Conservation (phyloP, 2,113 vertebrate species). For the Menura novaehollandiae region DNA sequence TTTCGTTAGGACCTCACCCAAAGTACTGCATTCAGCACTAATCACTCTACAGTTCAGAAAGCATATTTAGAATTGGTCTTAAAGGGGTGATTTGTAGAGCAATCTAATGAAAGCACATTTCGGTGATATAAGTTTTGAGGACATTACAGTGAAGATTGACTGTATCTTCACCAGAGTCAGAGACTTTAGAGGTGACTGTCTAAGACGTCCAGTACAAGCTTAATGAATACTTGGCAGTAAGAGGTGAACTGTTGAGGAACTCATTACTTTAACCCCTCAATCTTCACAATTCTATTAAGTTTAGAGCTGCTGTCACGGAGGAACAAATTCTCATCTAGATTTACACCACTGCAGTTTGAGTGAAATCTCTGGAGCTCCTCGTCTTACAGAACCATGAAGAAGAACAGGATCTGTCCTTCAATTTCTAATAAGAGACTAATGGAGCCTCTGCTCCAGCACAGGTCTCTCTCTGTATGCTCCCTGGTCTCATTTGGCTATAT, state of each 20-base stretch:
- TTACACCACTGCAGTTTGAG: background rate
- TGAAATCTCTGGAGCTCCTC: background rate
- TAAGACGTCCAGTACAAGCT: conserved; percentile 45
- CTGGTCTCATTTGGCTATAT: background rate
- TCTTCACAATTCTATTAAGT: conserved; percentile 69
- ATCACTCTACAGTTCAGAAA: conserved; percentile 58
- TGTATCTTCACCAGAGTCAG: conserved; percentile 63
- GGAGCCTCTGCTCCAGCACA: background rate
- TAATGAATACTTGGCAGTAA: conserved; percentile 35
- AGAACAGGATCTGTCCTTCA: background rate
- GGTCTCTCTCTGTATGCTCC: background rate
- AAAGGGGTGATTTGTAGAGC: conserved; percentile 68
- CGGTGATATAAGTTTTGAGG: conserved; percentile 63
- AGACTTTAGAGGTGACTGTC: conserved; percentile 53
- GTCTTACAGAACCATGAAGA: background rate
- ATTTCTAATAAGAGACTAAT: background rate
- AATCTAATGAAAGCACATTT: conserved; percentile 69
- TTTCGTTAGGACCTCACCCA: conserved; percentile 69
- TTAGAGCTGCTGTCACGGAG: conserved; percentile 13
- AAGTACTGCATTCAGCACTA: conserved; percentile 65
- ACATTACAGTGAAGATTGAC: conserved; percentile 70
- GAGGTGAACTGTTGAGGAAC: conserved; percentile 51
- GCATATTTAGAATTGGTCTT: conserved; percentile 69
- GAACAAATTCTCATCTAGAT: conserved; percentile 31
- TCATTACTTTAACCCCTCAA: conserved; percentile 67